These are phyloP conservation scores for Dendroctonus ponderosae DNA, from an alignment of 1,140 invertebrate genomes.

Conservation along the genomic window DNA sequence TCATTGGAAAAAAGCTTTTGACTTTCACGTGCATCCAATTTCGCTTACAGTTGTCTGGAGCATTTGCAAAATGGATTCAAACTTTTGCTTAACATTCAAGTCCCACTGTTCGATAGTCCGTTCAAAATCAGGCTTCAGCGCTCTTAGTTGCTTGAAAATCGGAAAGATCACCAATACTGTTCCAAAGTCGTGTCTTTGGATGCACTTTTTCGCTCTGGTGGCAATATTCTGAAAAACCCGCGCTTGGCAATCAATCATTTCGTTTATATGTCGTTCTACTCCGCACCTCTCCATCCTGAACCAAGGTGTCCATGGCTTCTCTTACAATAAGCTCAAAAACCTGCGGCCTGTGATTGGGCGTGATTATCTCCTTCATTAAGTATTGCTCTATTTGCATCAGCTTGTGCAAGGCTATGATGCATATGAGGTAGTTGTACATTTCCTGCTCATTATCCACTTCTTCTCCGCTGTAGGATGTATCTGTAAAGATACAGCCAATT, in stretches of 20 bases:
- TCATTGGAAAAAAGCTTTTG: neutral
- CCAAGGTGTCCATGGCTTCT: conserved; percentile 80
- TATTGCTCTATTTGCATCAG: conserved; percentile 85
- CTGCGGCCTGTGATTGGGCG: conserved; percentile 72
- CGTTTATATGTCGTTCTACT: conserved; percentile 3
- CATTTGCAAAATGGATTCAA: conserved; percentile 71
- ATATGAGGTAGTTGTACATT: conserved; percentile 83
- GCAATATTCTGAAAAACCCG: conserved; percentile 65
- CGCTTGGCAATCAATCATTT: neutral
- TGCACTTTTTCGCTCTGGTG: conserved; percentile 73
- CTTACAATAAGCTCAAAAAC: conserved; percentile 84
- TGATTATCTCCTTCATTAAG: conserved; percentile 81
- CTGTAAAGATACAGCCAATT: conserved; percentile 24
- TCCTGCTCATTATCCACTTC: conserved; percentile 76
- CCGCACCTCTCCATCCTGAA: conserved; percentile 77
- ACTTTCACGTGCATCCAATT: no score
- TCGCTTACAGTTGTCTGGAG: conserved; percentile 69
- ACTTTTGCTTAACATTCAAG: conserved; percentile 67
- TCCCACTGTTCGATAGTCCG: conserved; percentile 73
- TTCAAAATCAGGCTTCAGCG: conserved; percentile 82
- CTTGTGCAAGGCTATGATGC: conserved; percentile 81
- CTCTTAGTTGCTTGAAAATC: conserved; percentile 77
- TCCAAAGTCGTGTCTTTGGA: conserved; percentile 76
- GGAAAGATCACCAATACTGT: conserved; percentile 83
- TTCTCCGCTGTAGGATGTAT: conserved; percentile 55